These are phyloP conservation scores for Synanthedon tipuliformis DNA, from an alignment of 2,888 invertebrate genomes.

Conservation along the genomic window DNA sequence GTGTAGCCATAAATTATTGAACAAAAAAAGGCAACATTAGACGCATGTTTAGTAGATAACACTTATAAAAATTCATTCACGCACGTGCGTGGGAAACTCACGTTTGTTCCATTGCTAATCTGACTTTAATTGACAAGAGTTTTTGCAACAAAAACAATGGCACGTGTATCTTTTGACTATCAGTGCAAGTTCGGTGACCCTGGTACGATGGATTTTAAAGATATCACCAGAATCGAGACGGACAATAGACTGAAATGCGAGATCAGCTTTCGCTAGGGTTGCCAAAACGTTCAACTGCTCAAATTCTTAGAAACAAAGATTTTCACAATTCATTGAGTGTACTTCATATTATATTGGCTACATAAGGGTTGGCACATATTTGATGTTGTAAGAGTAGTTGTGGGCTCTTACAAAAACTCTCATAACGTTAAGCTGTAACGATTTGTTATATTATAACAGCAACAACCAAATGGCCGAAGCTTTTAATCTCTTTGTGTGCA, in stretches of 20 bases:
- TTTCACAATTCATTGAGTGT: no score
- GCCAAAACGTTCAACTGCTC: background rate
- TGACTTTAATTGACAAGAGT: conserved; percentile 15
- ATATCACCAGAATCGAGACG: conserved; percentile 19
- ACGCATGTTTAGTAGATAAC: background rate
- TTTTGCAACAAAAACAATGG: conserved; percentile 14
- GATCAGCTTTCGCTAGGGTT: background rate
- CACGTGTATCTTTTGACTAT: conserved; percentile 22
- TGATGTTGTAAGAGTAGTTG: no score
- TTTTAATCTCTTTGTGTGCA: no score
- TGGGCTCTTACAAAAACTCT: no score
- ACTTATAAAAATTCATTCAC: background rate
- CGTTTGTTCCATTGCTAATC: conserved; percentile 6
- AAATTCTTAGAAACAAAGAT: no score
- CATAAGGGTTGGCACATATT: no score
- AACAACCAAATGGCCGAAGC: no score
- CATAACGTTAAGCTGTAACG: no score
- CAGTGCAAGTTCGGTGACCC: conserved; percentile 23
- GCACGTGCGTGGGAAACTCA: background rate
- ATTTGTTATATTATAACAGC: no score
- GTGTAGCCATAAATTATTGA: no score
- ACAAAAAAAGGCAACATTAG: background rate
- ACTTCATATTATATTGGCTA: no score
- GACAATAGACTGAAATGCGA: background rate
- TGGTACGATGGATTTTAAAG: conserved; percentile 23